Conservation (phyloP, 2,797 vertebrate species). For the Setipinna tenuifilis region DNA sequence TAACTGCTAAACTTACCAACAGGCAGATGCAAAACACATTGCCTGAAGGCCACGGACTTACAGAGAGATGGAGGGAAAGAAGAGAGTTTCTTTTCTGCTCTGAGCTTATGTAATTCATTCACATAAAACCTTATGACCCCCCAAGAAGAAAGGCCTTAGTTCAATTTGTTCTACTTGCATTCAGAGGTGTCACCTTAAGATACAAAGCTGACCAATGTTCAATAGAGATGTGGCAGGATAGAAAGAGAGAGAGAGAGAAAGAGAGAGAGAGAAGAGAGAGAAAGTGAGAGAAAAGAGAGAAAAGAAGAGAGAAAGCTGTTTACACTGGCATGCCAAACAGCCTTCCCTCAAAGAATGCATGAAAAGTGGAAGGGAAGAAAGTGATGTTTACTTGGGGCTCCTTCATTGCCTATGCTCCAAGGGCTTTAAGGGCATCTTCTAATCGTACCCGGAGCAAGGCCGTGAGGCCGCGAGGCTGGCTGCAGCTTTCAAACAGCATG, state of each 20-base stretch:
- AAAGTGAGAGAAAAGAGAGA: not conserved
- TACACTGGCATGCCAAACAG: not conserved
- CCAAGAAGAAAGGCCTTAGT: not conserved
- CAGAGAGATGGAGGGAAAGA: no score
- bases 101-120: not conserved
- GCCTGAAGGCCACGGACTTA: no score
- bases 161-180: not conserved
- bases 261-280: no score
- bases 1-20: no score
- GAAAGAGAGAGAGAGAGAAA: no score
- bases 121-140: no score
- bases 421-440: not conserved
- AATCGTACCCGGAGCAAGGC: not conserved
- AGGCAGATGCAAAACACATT: no score
- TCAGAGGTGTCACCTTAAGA: not conserved
- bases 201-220: not conserved
- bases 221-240: not conserved
- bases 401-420: not conserved
- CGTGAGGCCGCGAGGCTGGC: not conserved
- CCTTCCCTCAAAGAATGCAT: not conserved
- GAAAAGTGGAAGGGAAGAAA: not conserved
- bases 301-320: not conserved
- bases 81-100: not conserved
- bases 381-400: not conserved
- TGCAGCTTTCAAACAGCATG: not conserved